Conservation (phyloP, 2,888 invertebrate genomes). For the Melitaea athalia region DNA sequence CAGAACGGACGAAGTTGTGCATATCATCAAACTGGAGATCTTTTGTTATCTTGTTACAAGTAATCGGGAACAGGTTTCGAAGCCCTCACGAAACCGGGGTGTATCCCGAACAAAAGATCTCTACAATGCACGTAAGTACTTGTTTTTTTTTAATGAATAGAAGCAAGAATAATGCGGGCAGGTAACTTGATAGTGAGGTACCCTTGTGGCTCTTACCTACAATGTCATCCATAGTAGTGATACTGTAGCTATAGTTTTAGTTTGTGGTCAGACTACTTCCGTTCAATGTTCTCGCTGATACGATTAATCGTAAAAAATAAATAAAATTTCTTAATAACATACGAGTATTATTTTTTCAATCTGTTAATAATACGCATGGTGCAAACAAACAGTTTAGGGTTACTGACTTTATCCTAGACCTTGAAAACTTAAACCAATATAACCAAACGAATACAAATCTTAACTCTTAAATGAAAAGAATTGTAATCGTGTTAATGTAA, state of each 20-base stretch:
- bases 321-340: too few species aligned
- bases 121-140: constrained; percentile 52
- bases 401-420: constrained; percentile 12
- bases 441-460: neutral
- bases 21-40: constrained; percentile 43
- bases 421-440: neutral
- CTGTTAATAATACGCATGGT: neutral
- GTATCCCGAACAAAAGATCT: constrained; percentile 58
- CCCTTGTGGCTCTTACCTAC: constrained; percentile 37
- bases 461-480: neutral
- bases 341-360: neutral
- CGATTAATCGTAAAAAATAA: neutral
- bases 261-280: constrained; percentile 38
- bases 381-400: constrained; percentile 7
- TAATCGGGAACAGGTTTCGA: constrained; percentile 61
- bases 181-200: constrained; percentile 41
- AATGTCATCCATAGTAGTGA: constrained; percentile 31
- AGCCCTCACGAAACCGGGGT: constrained; percentile 56
- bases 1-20: constrained; percentile 17
- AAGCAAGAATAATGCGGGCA: constrained; percentile 55
- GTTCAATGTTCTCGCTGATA: constrained; percentile 14
- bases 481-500: neutral
- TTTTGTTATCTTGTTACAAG: constrained; percentile 55
- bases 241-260: constrained; percentile 32
- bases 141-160: constrained; percentile 60